Conservation (phyloP, 2,888 invertebrate species). For the Pycnomerus fuliginosus region DNA sequence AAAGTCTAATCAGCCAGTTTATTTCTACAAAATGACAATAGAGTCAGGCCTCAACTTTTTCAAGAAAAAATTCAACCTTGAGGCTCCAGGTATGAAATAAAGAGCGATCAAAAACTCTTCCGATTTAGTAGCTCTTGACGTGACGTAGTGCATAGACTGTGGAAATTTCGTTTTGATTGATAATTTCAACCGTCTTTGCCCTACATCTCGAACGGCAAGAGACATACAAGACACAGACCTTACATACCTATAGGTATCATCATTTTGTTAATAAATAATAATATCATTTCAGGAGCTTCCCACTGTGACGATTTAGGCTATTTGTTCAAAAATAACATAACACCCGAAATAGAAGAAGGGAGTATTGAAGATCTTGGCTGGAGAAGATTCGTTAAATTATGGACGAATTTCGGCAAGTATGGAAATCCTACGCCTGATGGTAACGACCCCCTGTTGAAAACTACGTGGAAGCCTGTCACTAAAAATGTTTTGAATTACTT, state of each 20-base stretch:
- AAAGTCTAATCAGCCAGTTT: conserved; percentile 38
- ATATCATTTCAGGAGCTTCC: conserved; percentile 30
- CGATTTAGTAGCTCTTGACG: too few relatives aligned
- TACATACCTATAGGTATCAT: too few relatives aligned
- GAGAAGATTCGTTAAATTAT: conserved; percentile 39
- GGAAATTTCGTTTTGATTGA: too few relatives aligned
- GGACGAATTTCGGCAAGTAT: conserved; percentile 45
- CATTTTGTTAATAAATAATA: too few relatives aligned
- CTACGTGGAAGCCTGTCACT: conserved; percentile 39
- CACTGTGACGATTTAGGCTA: conserved; percentile 39
- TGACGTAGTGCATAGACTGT: too few relatives aligned
- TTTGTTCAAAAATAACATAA: conserved; percentile 32
- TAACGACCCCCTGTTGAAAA: conserved; percentile 30
- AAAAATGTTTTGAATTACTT: too few relatives aligned
- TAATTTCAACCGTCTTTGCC: too few relatives aligned
- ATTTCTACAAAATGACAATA: conserved; percentile 40
- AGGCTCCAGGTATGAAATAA: too few relatives aligned
- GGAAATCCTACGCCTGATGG: conserved; percentile 40
- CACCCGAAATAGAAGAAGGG: conserved; percentile 23
- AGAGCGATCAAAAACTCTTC: too few relatives aligned
- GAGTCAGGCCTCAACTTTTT: conserved; percentile 32
- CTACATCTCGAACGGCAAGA: too few relatives aligned
- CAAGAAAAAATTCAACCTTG: conserved; percentile 15
- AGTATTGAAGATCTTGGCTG: conserved; percentile 29
- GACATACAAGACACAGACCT: too few relatives aligned